Evolutionary conservation across 2,888 invertebrate genomes (phyloP).

Genomic region (Torymus tubicola): DNA sequence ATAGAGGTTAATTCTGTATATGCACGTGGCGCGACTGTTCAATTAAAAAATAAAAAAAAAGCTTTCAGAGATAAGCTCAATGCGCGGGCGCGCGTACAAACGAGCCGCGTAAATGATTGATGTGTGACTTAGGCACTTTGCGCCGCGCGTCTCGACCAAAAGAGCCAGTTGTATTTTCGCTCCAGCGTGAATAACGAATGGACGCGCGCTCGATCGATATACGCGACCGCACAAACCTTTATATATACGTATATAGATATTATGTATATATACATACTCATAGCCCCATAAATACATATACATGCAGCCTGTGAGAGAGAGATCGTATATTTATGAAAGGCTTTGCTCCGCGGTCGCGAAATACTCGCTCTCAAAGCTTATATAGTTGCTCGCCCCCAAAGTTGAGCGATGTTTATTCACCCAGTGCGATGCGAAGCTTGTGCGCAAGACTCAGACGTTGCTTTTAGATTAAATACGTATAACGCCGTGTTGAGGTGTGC

Average conservation of each 20-base stretch:
- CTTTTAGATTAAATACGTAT: no score
- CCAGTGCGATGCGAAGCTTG: not conserved
- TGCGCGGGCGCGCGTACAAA: not conserved
- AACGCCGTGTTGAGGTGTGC: no score
- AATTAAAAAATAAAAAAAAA: not conserved
- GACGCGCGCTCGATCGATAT: not conserved
- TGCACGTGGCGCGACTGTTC: no score
- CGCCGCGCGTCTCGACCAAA: not conserved
- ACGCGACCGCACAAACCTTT: not conserved
- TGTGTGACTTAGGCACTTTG: conserved; percentile 16
- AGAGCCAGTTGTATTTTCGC: not conserved
- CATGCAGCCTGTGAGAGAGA: no score
- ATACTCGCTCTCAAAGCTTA: conserved; percentile 14
- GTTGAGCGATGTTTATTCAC: conserved; percentile 25
- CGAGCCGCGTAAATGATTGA: conserved; percentile 13
- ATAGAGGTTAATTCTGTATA: not conserved
- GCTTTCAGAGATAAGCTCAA: conserved; percentile 5
- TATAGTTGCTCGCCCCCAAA: conserved; percentile 2
- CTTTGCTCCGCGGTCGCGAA: conserved; percentile 16
- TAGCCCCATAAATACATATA: not conserved
- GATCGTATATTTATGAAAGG: conserved; percentile 38
- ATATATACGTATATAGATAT: not conserved
- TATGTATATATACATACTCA: not conserved
- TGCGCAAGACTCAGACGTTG: not conserved
- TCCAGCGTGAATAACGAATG: conserved; percentile 32